Conservation (phyloP, 2,797 vertebrate species). For the Rhynchotus rufescens region DNA sequence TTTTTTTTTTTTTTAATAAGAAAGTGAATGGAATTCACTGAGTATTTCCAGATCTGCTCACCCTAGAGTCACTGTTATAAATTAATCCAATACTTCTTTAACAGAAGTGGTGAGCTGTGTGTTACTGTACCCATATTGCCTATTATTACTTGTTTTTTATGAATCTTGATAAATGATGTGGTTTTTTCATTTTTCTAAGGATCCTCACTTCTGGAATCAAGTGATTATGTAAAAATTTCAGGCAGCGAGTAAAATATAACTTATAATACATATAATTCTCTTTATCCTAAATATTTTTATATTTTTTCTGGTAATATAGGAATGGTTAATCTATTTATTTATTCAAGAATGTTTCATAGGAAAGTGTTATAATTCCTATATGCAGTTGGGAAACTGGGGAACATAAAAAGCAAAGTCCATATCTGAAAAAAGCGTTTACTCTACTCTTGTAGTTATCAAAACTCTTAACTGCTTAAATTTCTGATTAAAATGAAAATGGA, state of each 20-base stretch:
- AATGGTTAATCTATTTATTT: neutral
- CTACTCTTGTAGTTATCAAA: neutral
- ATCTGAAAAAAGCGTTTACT: neutral
- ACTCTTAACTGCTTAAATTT: neutral
- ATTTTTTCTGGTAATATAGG: neutral
- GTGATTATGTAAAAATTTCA: neutral
- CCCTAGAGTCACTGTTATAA: neutral
- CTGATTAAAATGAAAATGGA: neutral
- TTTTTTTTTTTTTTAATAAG: neutral
- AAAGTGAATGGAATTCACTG: neutral
- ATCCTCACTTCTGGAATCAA: neutral
- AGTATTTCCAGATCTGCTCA: slow-evolving; percentile 46
- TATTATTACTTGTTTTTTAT: neutral
- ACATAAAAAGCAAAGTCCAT: rapidly evolving
- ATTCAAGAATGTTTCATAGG: neutral
- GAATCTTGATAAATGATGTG: neutral
- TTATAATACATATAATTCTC: neutral
- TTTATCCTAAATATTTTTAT: neutral
- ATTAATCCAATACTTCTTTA: neutral
- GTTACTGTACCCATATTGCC: neutral
- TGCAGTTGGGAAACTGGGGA: neutral
- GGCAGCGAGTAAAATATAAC: neutral
- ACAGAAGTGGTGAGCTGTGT: neutral
- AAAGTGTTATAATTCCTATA: neutral
- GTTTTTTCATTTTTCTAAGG: neutral